Conservation (phyloP, 1,140 invertebrate genomes). For the Hylaeus anthracinus region DNA sequence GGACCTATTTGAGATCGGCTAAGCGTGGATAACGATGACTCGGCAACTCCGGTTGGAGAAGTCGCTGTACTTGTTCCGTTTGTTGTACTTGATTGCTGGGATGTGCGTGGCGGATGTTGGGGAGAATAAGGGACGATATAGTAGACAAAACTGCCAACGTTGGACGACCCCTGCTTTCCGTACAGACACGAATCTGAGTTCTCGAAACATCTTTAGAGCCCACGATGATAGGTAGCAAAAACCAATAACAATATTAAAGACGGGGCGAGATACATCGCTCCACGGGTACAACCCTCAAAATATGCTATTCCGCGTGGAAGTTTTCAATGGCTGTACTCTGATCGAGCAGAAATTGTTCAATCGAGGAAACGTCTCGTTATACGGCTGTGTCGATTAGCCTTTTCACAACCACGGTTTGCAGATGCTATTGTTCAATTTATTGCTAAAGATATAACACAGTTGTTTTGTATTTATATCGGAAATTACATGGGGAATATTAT, state of each 20-base stretch:
- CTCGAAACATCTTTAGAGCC: conserved; percentile 35
- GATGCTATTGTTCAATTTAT: too few relatives aligned
- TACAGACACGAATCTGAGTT: conserved; percentile 55
- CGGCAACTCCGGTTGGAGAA: too few relatives aligned
- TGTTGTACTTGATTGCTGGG: too few relatives aligned
- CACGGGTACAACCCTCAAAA: neutral
- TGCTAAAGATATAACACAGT: too few relatives aligned
- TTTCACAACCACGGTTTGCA: too few relatives aligned
- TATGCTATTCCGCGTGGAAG: neutral
- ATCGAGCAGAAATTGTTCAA: neutral
- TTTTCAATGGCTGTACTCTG: conserved; percentile 35
- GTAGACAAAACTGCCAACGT: conserved; percentile 61
- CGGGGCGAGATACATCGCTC: neutral
- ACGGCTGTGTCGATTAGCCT: neutral
- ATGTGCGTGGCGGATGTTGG: too few relatives aligned
- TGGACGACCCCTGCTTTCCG: conserved; percentile 62
- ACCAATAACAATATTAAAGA: too few relatives aligned
- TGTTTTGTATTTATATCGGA: too few relatives aligned
- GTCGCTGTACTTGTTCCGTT: too few relatives aligned
- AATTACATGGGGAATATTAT: too few relatives aligned
- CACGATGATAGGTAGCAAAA: conserved; percentile 5
- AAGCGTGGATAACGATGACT: too few relatives aligned
- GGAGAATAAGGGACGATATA: neutral
- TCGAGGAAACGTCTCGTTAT: neutral
- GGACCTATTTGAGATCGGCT: too few relatives aligned